A percentile compares a stretch with the other conserved stretches of the same genome.
Evolutionary conservation across 2,888 invertebrate genomes (phyloP).

Genomic region (Macrosoma leucophasiata): DNA sequence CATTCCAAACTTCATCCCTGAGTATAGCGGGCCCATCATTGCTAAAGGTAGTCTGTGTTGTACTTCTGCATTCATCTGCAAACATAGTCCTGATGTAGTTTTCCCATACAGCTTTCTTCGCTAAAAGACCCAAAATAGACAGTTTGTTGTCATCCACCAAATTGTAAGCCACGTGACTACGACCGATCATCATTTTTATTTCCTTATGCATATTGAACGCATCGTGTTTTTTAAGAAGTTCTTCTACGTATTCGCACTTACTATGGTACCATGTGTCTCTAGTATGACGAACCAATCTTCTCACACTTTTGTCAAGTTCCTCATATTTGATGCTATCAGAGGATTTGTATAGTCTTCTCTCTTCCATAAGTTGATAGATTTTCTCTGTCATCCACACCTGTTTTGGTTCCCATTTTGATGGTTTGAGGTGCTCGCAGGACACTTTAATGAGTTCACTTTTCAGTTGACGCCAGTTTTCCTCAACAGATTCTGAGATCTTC

Average conservation of each 20-base stretch:
- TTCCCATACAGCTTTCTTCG: no score
- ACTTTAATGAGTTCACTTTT: constrained; percentile 1
- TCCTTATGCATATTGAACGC: constrained; percentile 14
- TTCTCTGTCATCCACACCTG: constrained; percentile 12
- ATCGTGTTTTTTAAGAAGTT: constrained; percentile 8
- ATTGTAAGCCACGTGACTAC: not conserved
- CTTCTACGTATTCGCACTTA: constrained; percentile 8
- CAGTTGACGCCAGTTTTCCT: constrained; percentile 1
- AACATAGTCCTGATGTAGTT: no score
- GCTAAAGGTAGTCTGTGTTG: no score
- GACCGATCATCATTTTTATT: constrained; percentile 6
- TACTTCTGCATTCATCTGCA: no score
- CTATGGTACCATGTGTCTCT: constrained; percentile 4
- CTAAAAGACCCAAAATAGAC: not conserved
- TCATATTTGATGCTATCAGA: no score
- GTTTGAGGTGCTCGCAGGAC: constrained; percentile 1
- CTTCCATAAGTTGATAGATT: constrained; percentile 11
- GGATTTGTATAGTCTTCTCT: constrained; percentile 7
- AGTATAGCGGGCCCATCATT: no score
- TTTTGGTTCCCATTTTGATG: constrained; percentile 3
- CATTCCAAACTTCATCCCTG: no score
- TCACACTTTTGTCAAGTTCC: not conserved
- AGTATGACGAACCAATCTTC: constrained; percentile 7
- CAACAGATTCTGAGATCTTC: not conserved
- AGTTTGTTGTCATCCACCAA: constrained; percentile 2